These are phyloP conservation scores for Lasioglossum vierecki DNA, from an alignment of 2,888 invertebrate genomes.

Conservation along the genomic window DNA sequence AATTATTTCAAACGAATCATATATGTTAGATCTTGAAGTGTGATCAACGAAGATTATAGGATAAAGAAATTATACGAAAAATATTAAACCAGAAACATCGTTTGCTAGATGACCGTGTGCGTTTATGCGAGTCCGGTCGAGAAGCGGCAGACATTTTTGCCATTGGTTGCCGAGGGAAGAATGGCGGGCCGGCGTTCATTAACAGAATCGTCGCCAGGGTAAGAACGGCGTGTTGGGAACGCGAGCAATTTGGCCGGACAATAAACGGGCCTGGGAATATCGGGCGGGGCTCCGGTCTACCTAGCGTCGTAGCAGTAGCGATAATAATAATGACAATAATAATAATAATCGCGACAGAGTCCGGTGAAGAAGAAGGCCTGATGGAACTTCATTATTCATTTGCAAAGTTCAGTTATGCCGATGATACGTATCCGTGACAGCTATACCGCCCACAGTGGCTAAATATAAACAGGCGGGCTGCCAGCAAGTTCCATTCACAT, in stretches of 20 bases:
- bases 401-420: conserved; percentile 83
- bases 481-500: conserved; percentile 83
- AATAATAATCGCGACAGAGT: conserved; percentile 41
- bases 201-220: conserved; percentile 38
- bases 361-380: conserved; percentile 51
- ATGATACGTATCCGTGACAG: conserved; percentile 84
- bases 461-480: conserved; percentile 84
- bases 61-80: neutral
- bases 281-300: conserved; percentile 32
- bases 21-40: neutral
- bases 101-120: neutral
- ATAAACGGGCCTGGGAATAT: conserved; percentile 44
- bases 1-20: neutral
- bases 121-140: neutral
- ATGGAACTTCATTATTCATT: conserved; percentile 83
- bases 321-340: conserved; percentile 12
- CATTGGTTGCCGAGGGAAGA: conserved; percentile 19
- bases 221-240: conserved; percentile 6
- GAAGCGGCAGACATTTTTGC: conserved; percentile 11
- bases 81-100: neutral
- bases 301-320: neutral
- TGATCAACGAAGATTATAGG: neutral
- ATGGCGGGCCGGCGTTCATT: conserved; percentile 50
- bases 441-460: conserved; percentile 84
- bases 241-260: conserved; percentile 44